These are phyloP conservation scores for Diaprepes abbreviatus DNA, from an alignment of 2,888 invertebrate genomes.

Conservation along the genomic window DNA sequence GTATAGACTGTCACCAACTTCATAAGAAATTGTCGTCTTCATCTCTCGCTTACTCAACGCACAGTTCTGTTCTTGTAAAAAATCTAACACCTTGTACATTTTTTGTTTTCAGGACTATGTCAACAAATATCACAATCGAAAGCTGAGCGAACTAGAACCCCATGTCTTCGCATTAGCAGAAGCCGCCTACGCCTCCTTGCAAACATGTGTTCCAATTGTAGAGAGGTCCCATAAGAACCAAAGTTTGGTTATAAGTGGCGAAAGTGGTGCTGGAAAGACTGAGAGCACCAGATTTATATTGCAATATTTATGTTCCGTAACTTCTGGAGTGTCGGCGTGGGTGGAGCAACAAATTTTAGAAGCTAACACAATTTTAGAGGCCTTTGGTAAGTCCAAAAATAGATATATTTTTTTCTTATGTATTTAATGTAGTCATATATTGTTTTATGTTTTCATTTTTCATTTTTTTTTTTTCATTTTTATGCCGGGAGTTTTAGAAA, in stretches of 20 bases:
- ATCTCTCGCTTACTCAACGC: too few species aligned
- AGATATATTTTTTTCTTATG: too few species aligned
- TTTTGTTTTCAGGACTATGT: slow-evolving; percentile 80
- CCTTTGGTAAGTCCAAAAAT: slow-evolving; percentile 79
- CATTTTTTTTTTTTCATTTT: too few species aligned
- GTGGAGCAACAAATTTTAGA: slow-evolving; percentile 96
- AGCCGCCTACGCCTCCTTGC: slow-evolving; percentile 85
- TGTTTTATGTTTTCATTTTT: too few species aligned
- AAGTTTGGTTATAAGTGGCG: slow-evolving; percentile 92
- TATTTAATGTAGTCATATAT: too few species aligned
- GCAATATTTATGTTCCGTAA: slow-evolving; percentile 91
- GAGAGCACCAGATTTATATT: slow-evolving; percentile 93
- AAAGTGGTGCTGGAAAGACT: slow-evolving; percentile 94
- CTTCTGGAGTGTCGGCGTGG: slow-evolving; percentile 87
- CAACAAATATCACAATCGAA: slow-evolving; percentile 84
- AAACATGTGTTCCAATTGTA: slow-evolving; percentile 63
- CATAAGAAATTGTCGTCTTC: too few species aligned
- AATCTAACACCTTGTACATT: too few species aligned
- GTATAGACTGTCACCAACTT: too few species aligned
- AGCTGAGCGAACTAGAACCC: slow-evolving; percentile 85
- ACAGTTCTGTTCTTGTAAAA: too few species aligned
- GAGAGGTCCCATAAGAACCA: slow-evolving; percentile 70
- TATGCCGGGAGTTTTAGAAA: too few species aligned
- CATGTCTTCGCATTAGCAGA: slow-evolving; percentile 94
- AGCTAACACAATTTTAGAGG: slow-evolving; percentile 93